Base-by-base conservation (phyloP, 2,797 vertebrate genomes). In the Syngnathus acus region DNA sequence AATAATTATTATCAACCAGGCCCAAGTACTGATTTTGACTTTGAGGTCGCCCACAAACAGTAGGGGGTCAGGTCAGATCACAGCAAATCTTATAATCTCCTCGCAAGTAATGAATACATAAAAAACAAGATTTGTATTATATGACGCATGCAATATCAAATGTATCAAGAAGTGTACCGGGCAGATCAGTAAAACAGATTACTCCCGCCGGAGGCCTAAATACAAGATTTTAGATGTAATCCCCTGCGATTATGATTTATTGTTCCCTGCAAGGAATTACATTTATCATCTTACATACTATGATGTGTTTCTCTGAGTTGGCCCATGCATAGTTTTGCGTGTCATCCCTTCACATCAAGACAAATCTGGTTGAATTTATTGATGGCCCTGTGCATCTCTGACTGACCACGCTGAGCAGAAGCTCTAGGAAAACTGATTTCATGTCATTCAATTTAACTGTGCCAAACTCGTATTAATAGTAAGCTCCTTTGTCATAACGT, bases 211-310 rank as follows among this genome's bases (percentile, higher is more conserved):
- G 76, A 83, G 87, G 90, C 90, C 91, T 92, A 91, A 90, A 89
- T 82, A 81, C 89, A 86, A 88, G 90, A 95, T 94, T 92, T 92
- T 91, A 78, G 80, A 92, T 91, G 81, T 90, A 92, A 92, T 94
- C 93, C 92, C 86, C 78, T 11, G 88, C 68, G 82, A 90, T 94
- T 94, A 93, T 94, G 83, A 93, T 90, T 92, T 89, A 87, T 87
- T 89, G 85, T 88, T 84, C 85, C 76, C 64, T 74, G 71, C 80
- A 81, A 88, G 91, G 93, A 95, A 93, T 96, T 95, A 90, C 86
- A 92, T 91, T 81, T 84, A 82, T 91, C 86, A 81, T 92, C 93
- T 89, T 82, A 84, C 63, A 75, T 72, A 67, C 77, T 93, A 92
- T 94, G 85, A 84, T 90, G 78, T 87, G 84, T 87, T 92, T 84